Evolutionary conservation across 2,797 vertebrate genomes (phyloP).

Genomic region (Pantherophis alleghaniensis): DNA sequence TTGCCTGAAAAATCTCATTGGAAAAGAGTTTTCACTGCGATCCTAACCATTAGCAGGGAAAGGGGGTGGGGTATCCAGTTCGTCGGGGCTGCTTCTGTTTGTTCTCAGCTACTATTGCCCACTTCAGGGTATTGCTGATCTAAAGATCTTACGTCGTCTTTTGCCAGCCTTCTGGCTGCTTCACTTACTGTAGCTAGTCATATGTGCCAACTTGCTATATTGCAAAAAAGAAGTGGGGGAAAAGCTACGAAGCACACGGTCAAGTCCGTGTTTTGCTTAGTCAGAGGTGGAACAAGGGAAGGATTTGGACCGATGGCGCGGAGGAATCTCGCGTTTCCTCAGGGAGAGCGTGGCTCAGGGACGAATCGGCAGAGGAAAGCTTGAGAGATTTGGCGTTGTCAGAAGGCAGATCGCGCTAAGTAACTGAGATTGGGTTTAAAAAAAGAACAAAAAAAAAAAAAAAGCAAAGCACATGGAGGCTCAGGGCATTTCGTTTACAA

Average conservation of each 20-base stretch:
- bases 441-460: too few species aligned
- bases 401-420: neutral
- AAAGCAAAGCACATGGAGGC: neutral
- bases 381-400: too few species aligned
- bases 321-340: neutral
- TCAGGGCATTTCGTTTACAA: neutral
- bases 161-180: neutral
- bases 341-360: too few species aligned
- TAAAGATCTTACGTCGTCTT: neutral
- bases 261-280: neutral
- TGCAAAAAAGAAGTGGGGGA: neutral
- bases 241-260: neutral
- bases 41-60: neutral
- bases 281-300: neutral
- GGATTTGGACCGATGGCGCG: neutral
- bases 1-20: neutral
- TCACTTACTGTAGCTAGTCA: neutral
- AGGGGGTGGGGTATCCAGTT: neutral
- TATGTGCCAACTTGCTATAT: neutral
- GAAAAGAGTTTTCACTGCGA: neutral
- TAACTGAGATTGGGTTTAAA: neutral
- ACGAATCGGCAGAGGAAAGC: neutral
- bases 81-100: neutral
- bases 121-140: neutral
- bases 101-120: neutral